Conservation (phyloP, 2,797 vertebrate genomes). For the Menidia menidia region DNA sequence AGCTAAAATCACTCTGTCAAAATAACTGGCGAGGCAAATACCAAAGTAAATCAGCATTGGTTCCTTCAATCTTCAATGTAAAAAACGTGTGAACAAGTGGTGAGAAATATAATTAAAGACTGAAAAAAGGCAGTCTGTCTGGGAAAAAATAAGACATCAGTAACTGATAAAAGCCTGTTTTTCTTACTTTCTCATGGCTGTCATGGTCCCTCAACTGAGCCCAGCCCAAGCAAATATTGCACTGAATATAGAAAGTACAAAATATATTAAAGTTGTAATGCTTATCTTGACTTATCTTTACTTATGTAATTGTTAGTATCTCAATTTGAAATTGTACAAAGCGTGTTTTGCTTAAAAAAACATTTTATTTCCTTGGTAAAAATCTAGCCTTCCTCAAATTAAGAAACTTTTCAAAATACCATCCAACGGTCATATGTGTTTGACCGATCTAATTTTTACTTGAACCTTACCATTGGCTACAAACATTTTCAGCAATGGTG, state of each 20-base stretch:
- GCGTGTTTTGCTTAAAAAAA: too few relatives aligned
- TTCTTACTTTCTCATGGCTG: background rate
- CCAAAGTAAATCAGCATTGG: background rate
- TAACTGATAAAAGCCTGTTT: background rate
- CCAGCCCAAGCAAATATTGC: too few relatives aligned
- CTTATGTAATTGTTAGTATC: too few relatives aligned
- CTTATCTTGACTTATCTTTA: too few relatives aligned
- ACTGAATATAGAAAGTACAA: too few relatives aligned
- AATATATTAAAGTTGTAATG: too few relatives aligned
- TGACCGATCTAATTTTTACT: constrained; percentile 9
- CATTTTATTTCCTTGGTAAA: background rate
- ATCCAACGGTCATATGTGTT: background rate
- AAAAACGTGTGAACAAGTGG: background rate
- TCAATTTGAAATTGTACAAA: too few relatives aligned
- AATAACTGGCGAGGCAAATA: too few relatives aligned
- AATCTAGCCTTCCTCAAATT: background rate
- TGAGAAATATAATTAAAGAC: background rate
- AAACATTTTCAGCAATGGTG: background rate
- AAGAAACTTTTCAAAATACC: constrained; percentile 4
- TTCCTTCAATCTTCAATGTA: background rate
- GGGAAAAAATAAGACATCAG: too few relatives aligned
- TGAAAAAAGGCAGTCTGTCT: too few relatives aligned
- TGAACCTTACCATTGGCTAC: background rate
- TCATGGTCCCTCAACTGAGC: too few relatives aligned
- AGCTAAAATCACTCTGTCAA: too few relatives aligned